Conservation (phyloP, 2,113 vertebrate species). For the Eleginops maclovinus region DNA sequence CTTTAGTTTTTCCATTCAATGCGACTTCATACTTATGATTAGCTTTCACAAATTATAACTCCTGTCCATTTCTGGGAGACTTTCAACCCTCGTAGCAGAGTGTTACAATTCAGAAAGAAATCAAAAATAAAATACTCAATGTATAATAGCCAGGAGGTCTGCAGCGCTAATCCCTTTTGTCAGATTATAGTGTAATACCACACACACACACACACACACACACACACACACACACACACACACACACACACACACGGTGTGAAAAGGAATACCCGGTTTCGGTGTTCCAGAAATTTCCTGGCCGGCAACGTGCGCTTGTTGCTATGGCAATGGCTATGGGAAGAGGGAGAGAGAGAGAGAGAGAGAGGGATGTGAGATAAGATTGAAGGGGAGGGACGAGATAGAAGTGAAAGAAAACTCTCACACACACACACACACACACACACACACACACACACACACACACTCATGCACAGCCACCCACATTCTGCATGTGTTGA, state of each 20-base stretch:
- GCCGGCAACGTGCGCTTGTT: constrained; percentile 51
- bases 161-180: constrained; percentile 52
- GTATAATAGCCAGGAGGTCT: constrained; percentile 33
- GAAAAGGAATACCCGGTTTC: constrained; percentile 46
- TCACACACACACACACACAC: constrained; percentile 12
- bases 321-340: constrained; percentile 60
- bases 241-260: constrained; percentile 12
- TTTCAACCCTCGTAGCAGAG: too few species aligned
- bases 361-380: not conserved
- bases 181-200: constrained; percentile 65
- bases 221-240: constrained; percentile 42
- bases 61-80: too few species aligned
- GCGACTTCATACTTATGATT: too few species aligned
- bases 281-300: constrained; percentile 64
- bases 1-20: too few species aligned
- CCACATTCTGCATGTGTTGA: constrained; percentile 76
- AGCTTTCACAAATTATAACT: too few species aligned
- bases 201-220: constrained; percentile 29
- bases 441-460: not conserved
- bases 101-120: not conserved
- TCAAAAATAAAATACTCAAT: not conserved
- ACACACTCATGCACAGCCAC: constrained; percentile 40
- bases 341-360: constrained; percentile 22
- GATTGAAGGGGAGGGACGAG: constrained; percentile 15
- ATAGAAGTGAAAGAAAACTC: constrained; percentile 28